These are phyloP conservation scores for Aptenodytes forsteri DNA, from an alignment of 2,113 vertebrate genomes.

Conservation along the genomic window DNA sequence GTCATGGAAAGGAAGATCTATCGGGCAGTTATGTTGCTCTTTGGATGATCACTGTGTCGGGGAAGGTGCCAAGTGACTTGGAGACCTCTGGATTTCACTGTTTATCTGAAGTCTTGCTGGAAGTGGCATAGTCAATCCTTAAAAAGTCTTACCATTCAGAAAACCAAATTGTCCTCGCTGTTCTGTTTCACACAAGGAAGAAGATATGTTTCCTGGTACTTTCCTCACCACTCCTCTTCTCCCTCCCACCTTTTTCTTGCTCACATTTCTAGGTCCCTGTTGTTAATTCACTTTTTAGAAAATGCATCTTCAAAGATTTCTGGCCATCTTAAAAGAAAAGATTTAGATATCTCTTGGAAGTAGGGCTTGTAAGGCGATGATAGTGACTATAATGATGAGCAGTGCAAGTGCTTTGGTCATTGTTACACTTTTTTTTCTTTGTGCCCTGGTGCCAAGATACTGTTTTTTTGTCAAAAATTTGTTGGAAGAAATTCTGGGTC, in stretches of 20 bases:
- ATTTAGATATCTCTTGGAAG: neutral
- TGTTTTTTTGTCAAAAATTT: neutral
- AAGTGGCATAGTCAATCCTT: neutral
- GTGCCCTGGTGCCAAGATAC: too few species aligned
- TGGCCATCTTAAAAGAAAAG: neutral
- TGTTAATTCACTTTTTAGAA: neutral
- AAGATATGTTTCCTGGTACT: neutral
- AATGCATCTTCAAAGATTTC: neutral
- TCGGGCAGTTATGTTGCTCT: neutral
- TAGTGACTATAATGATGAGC: neutral
- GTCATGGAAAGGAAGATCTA: neutral
- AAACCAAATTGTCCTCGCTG: neutral
- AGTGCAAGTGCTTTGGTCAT: neutral
- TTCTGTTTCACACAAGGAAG: neutral
- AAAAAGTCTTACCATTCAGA: neutral
- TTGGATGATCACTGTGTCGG: neutral
- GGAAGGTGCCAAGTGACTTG: neutral
- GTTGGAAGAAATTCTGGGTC: neutral
- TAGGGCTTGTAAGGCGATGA: neutral
- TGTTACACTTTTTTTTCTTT: neutral
- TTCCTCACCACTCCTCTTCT: neutral
- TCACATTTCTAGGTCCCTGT: neutral
- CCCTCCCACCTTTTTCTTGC: neutral
- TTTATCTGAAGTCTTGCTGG: neutral
- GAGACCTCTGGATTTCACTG: neutral